phyloP scores from a whole-genome alignment of 2,113 vertebrate genomes.

The Poecile atricapillus region DNA sequence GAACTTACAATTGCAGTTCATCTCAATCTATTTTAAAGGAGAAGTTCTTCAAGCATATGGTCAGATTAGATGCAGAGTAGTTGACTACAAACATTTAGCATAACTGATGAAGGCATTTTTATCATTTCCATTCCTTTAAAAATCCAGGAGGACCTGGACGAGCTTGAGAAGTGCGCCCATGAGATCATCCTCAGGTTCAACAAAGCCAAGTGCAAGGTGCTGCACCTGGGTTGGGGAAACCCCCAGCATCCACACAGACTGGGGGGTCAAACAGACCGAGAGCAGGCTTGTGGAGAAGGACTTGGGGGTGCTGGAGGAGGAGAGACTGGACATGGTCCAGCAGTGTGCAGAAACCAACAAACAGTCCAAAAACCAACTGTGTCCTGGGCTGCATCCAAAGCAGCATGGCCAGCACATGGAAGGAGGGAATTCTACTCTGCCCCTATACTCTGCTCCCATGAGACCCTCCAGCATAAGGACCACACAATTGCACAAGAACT shows the following conservation, averaged over 20 bases:
- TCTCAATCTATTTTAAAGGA: not conserved
- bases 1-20: not conserved
- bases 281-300: not conserved
- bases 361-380: not conserved
- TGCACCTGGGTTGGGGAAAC: not conserved
- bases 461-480: not conserved
- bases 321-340: not conserved
- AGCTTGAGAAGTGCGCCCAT: not conserved
- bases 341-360: not conserved
- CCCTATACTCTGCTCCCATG: not conserved
- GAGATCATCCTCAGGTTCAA: not conserved
- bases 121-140: not conserved
- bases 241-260: accelerated
- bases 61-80: not conserved
- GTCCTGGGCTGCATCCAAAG: not conserved
- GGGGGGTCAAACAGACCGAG: not conserved
- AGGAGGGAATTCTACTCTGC: not conserved
- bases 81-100: not conserved
- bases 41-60: not conserved
- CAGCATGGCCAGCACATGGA: not conserved
- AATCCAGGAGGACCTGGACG: not conserved
- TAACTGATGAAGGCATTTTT: not conserved
- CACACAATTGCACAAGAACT: not conserved
- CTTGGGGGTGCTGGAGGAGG: not conserved
- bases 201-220: not conserved